phyloP scores from a whole-genome alignment of 1,140 invertebrate species.

The Leptonema lineaticorne region DNA sequence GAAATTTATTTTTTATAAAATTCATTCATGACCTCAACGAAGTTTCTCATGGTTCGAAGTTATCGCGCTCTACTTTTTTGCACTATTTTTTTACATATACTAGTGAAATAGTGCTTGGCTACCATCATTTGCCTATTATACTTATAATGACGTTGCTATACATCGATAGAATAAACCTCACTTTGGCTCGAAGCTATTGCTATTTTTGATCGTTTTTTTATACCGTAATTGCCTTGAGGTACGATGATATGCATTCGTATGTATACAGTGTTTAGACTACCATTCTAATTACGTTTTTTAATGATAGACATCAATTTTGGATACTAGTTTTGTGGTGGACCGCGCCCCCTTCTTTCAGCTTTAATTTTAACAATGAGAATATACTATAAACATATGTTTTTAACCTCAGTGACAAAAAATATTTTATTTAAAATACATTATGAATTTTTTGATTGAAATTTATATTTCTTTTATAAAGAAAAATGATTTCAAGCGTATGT shows the following conservation, averaged over 20 bases:
- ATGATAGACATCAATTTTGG: background rate
- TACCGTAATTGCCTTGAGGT: background rate
- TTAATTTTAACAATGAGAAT: too few species aligned
- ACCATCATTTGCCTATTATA: background rate
- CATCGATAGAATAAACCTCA: background rate
- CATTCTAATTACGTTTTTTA: background rate
- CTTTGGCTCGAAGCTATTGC: background rate
- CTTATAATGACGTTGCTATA: too few species aligned
- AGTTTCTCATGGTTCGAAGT: background rate
- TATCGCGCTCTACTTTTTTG: slow-evolving; percentile 5
- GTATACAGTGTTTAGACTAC: background rate
- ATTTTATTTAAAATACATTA: too few species aligned
- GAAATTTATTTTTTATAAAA: background rate
- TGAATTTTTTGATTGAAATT: too few species aligned
- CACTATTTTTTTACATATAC: background rate
- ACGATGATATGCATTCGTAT: background rate
- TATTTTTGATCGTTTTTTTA: background rate
- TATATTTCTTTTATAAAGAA: too few species aligned
- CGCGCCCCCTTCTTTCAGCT: background rate
- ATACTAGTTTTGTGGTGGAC: background rate
- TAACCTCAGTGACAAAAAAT: too few species aligned
- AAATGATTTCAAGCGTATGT: too few species aligned
- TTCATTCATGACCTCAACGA: slow-evolving; percentile 4
- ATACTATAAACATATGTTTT: too few species aligned
- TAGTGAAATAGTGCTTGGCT: background rate